Percentiles rank a stretch among this genome's conserved stretches.
Conservation (phyloP, 2,888 invertebrate species). For the Dicycla oo region DNA sequence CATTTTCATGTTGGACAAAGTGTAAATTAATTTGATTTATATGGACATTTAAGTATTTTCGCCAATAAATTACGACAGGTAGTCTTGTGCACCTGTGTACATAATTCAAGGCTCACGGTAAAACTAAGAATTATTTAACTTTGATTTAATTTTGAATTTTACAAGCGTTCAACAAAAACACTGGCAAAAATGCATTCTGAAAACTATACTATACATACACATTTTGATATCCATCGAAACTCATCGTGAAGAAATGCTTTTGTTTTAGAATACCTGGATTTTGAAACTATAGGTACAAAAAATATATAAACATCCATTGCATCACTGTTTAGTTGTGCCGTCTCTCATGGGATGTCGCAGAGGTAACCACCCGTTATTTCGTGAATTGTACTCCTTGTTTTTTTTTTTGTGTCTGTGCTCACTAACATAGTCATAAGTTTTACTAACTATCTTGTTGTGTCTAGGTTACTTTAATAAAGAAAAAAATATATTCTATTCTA, state of each 20-base stretch:
- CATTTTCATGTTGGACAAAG: background rate
- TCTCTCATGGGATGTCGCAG: no score
- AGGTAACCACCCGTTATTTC: no score
- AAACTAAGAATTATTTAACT: background rate
- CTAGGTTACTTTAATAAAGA: no score
- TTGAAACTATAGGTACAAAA: no score
- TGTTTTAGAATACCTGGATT: background rate
- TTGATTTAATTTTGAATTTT: background rate
- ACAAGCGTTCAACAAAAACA: background rate
- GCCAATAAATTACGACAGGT: background rate
- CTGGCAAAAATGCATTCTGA: background rate
- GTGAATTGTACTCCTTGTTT: no score
- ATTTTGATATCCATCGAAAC: background rate
- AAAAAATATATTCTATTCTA: no score
- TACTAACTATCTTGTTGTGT: no score
- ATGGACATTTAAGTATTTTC: background rate
- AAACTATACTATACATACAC: background rate
- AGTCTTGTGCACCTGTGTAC: background rate
- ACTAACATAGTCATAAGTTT: no score
- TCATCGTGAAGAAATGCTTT: background rate
- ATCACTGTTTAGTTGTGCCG: no score
- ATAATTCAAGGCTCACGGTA: background rate
- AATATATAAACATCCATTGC: no score
- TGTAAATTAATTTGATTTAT: background rate
- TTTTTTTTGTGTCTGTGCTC: no score